Evolutionary conservation across 2,888 invertebrate species (phyloP).

Genomic region (Melieria picta): DNA sequence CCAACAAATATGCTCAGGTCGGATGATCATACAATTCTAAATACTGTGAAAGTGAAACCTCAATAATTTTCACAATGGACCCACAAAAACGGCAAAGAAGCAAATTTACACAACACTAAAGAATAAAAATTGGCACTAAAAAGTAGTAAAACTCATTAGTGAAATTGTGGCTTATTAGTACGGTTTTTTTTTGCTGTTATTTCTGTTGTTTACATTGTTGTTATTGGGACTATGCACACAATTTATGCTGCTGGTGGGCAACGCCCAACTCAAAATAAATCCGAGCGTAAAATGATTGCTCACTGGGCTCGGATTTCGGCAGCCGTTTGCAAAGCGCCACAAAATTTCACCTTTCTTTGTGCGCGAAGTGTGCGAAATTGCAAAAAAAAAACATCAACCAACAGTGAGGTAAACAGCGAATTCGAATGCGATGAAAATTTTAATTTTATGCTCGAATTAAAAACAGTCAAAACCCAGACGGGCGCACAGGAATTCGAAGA

Average conservation of each 20-base stretch:
- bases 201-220: background rate
- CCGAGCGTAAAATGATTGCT: background rate
- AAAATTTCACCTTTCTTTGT: background rate
- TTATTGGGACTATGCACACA: background rate
- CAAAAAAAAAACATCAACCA: background rate
- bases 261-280: background rate
- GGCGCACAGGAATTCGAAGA: background rate
- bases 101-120: background rate
- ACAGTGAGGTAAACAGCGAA: background rate
- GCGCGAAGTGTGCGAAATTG: background rate
- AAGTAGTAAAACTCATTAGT: background rate
- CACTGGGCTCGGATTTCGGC: too few relatives aligned
- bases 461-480: background rate
- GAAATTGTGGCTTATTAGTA: background rate
- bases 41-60: background rate
- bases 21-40: slow-evolving; percentile 1
- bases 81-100: background rate
- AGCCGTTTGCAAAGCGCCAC: too few relatives aligned
- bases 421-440: background rate
- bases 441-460: background rate
- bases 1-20: too few relatives aligned
- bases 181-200: background rate
- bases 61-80: background rate
- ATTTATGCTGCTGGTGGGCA: background rate
- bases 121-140: background rate